A percentile compares a stretch with the other conserved stretches of the same genome.
Conservation (phyloP, 1,140 invertebrate genomes). For the Caenorhabditis briggsae region DNA sequence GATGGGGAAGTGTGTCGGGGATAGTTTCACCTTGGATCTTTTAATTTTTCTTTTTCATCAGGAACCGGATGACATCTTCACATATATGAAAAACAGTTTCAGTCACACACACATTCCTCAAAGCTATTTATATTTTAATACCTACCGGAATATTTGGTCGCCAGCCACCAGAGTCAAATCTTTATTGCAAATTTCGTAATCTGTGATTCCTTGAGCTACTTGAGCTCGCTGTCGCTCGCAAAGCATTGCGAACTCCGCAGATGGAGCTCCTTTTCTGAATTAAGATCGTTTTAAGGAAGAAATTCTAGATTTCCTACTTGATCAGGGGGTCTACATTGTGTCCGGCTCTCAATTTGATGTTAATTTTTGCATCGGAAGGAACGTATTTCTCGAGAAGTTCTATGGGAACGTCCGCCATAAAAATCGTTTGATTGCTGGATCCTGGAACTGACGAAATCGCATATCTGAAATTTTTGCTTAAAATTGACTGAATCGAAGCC, state of each 20-base stretch:
- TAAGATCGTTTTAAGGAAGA: no score
- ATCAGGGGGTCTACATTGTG: neutral
- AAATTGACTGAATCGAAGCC: no score
- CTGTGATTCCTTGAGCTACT: slow-evolving; percentile 11
- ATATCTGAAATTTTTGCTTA: neutral
- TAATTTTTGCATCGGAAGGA: neutral
- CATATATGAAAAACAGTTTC: no score
- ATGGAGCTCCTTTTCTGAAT: slow-evolving; percentile 1
- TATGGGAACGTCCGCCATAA: neutral
- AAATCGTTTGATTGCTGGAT: neutral
- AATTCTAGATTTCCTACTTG: neutral
- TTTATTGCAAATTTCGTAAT: neutral
- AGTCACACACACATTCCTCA: no score
- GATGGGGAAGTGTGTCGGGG: no score
- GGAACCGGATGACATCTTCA: no score
- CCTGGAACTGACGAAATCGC: neutral
- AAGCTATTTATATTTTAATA: neutral
- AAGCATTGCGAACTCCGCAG: neutral
- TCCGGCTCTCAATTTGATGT: neutral
- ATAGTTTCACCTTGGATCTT: no score
- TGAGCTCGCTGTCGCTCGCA: slow-evolving; percentile 27
- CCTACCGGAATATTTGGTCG: slow-evolving; percentile 4
- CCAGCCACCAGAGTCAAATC: slow-evolving; percentile 21
- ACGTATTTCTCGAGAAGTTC: neutral
- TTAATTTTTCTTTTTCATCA: no score